Evolutionary conservation across 2,797 vertebrate genomes (phyloP), one percentile per base, ranked within the genome.

Genomic region (Caiman crocodilus): DNA sequence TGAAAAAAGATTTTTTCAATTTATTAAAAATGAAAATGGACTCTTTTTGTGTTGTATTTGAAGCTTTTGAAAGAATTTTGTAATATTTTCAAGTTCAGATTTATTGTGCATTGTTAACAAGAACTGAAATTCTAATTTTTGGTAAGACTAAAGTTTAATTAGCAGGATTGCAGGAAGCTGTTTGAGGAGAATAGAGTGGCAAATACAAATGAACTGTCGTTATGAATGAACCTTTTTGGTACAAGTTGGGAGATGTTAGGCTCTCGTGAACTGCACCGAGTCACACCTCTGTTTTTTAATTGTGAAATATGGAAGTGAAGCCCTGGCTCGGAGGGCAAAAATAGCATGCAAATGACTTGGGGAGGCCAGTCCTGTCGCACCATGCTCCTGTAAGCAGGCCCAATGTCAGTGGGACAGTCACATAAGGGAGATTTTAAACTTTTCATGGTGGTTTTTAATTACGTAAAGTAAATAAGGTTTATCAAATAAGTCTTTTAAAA

Each of bases 21-120:
- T 98, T 98, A 98, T 99, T 98, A 97, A 97, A 97, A 95, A 92
- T 76, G 94, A 97, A 98, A 98, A 98, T 97, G 98, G 98, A 99
- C 98, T 98, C n/a, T 98, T 98, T 98, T 98, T 98, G 98, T 99
- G 99, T 99, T 99, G 99, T 99, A 99, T 99, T 99, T 99, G 99
- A 99, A 99, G 96, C 98, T 98, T 99, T 98, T 98, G 97, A 98
- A 98, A 98, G 98, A 98, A 97, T 98, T 98, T 98, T 98, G 97
- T 98, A 98, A 98, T 98, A 97, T 97, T 98, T 97, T 98, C 98
- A 97, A 98, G 96, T 98, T 98, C 97, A 98, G 97, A 98, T 98
- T 98, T 98, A 98, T 97, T 97, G 96, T 98, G 97, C 97, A 98
- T 98, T 97, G 98, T 98, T 98, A 98, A 98, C 97, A 96, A 98